Conservation (phyloP, 2,888 invertebrate species). For the Campaea margaritaria region DNA sequence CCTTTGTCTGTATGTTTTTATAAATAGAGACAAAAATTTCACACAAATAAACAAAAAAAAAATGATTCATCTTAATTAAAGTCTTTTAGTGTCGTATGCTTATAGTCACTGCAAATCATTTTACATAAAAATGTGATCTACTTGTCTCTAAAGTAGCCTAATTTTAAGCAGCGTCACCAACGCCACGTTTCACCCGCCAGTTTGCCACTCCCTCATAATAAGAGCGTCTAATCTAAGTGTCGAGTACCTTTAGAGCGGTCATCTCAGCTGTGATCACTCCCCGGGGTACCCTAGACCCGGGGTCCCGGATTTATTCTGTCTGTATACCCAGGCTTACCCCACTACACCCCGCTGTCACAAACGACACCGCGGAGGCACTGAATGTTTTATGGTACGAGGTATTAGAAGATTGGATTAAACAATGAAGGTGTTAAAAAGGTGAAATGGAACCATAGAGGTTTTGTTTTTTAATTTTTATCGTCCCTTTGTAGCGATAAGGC, state of each 20-base stretch:
- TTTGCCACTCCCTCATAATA: conserved; percentile 55
- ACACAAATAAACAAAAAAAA: too few species aligned
- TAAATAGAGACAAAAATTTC: too few species aligned
- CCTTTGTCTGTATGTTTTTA: too few species aligned
- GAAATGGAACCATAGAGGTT: background rate
- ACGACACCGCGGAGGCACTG: conserved; percentile 72
- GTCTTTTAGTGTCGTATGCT: too few species aligned
- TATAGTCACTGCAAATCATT: too few species aligned
- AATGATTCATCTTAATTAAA: too few species aligned
- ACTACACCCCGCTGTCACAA: conserved; percentile 45
- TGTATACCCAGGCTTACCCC: conserved; percentile 57
- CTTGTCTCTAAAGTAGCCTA: background rate
- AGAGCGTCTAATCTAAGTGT: conserved; percentile 77
- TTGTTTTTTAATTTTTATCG: too few species aligned
- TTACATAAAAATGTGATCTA: too few species aligned
- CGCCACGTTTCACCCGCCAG: conserved; percentile 53
- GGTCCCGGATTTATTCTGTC: conserved; percentile 79
- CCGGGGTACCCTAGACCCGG: conserved; percentile 76
- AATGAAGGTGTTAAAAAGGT: conserved; percentile 40
- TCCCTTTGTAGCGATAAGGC: too few species aligned
- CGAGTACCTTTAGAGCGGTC: conserved; percentile 78
- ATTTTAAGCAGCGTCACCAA: conserved; percentile 20
- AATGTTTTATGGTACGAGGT: conserved; percentile 69
- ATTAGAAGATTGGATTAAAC: conserved; percentile 73
- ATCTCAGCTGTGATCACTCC: conserved; percentile 81